Percentiles rank a stretch among this genome's conserved stretches.
These are phyloP conservation scores for Patella vulgata DNA, from an alignment of 1,140 invertebrate genomes.

Conservation along the genomic window DNA sequence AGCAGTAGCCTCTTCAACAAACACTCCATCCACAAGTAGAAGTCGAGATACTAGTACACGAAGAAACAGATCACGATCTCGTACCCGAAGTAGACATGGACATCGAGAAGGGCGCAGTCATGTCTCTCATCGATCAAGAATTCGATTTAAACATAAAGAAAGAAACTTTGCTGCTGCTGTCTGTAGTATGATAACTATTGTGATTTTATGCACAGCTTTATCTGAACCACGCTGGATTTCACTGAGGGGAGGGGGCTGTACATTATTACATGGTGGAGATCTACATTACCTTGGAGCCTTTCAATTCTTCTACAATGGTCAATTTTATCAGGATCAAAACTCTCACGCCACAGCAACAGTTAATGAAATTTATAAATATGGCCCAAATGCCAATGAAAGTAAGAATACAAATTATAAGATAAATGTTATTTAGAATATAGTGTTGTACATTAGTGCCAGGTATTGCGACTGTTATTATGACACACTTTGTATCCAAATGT, in stretches of 20 bases:
- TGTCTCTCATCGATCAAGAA: constrained; percentile 25
- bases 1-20: no score
- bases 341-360: constrained; percentile 1
- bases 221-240: constrained; percentile 59
- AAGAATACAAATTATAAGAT: constrained; percentile 30
- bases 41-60: constrained; percentile 34
- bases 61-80: constrained; percentile 39
- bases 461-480: no score
- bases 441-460: no score
- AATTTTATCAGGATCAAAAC: constrained; percentile 29
- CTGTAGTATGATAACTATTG: constrained; percentile 59
- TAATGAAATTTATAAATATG: constrained; percentile 41
- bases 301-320: constrained; percentile 58
- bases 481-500: no score
- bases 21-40: constrained; percentile 34
- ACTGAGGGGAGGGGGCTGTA: constrained; percentile 43
- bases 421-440: no score
- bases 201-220: constrained; percentile 57
- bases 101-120: constrained; percentile 27
- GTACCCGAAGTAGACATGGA: constrained; percentile 35
- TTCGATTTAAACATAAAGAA: constrained; percentile 51
- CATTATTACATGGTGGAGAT: constrained; percentile 15
- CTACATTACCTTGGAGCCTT: constrained; percentile 50
- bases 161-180: constrained; percentile 58
- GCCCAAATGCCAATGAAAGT: constrained; percentile 41